A percentile compares a stretch with the other conserved stretches of the same genome.
These are phyloP conservation scores for Garrulus glandarius DNA, from an alignment of 2,797 vertebrate species.

Conservation along the genomic window DNA sequence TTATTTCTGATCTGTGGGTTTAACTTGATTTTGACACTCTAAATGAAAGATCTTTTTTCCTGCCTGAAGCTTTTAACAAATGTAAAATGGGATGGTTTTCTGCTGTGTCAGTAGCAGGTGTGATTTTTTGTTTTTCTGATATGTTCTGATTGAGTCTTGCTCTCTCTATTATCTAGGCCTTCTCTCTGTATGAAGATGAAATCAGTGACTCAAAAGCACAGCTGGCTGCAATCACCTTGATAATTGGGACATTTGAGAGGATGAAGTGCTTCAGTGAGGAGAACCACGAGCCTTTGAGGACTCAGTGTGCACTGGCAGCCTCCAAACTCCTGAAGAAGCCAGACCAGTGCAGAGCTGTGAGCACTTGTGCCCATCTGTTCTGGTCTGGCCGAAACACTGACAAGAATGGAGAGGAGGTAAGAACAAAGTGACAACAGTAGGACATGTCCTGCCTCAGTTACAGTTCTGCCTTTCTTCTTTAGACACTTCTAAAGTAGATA, in stretches of 20 bases:
- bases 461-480: not conserved
- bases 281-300: conserved; percentile 95
- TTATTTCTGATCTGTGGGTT: not conserved
- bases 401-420: conserved; percentile 93
- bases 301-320: conserved; percentile 94
- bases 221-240: conserved; percentile 95
- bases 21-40: not conserved
- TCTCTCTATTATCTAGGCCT: conserved; percentile 79
- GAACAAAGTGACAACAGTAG: not conserved
- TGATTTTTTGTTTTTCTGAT: not conserved
- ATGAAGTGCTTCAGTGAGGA: conserved; percentile 98
- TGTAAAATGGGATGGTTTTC: not conserved
- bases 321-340: conserved; percentile 98
- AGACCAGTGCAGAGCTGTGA: conserved; percentile 95
- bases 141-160: not conserved
- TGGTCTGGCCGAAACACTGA: conserved; percentile 97
- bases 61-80: not conserved
- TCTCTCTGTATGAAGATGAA: conserved; percentile 97
- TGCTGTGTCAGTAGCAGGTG: not conserved
- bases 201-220: conserved; percentile 99
- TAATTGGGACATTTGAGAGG: conserved; percentile 96
- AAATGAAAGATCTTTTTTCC: not conserved
- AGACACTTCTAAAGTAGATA: not conserved
- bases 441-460: not conserved
- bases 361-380: conserved; percentile 96